These are phyloP conservation scores for Orbicella faveolata DNA, from an alignment of 64 coral and sea anemone species.

Conservation along the genomic window DNA sequence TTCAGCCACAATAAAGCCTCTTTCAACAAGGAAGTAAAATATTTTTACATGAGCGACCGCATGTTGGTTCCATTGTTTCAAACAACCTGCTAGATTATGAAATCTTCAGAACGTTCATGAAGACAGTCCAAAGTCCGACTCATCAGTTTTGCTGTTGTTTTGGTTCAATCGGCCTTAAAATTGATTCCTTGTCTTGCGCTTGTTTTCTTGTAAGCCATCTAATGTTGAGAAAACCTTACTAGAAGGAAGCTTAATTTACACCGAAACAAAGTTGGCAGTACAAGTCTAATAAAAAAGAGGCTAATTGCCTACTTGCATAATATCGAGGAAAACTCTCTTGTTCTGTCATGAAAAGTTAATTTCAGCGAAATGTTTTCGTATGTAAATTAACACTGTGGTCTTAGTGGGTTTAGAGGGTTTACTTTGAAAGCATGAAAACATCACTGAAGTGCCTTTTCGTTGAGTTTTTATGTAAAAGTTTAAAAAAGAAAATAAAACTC, in stretches of 20 bases:
- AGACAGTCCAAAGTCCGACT: neutral
- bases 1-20: no score
- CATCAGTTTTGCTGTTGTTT: neutral
- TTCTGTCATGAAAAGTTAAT: neutral
- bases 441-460: no score
- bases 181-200: neutral
- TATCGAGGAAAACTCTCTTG: neutral
- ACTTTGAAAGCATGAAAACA: neutral
- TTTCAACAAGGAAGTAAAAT: no score
- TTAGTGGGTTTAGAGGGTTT: neutral
- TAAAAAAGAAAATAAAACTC: no score
- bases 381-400: neutral
- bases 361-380: neutral
- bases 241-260: neutral
- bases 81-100: neutral
- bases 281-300: no score
- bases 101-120: neutral
- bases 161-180: neutral
- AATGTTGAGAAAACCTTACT: neutral
- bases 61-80: neutral
- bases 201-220: neutral
- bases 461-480: no score
- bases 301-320: neutral
- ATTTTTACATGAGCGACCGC: neutral
- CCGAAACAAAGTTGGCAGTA: neutral